These are phyloP conservation scores for Prionailurus viverrinus DNA, from an alignment of 2,113 vertebrate species.

Conservation along the genomic window DNA sequence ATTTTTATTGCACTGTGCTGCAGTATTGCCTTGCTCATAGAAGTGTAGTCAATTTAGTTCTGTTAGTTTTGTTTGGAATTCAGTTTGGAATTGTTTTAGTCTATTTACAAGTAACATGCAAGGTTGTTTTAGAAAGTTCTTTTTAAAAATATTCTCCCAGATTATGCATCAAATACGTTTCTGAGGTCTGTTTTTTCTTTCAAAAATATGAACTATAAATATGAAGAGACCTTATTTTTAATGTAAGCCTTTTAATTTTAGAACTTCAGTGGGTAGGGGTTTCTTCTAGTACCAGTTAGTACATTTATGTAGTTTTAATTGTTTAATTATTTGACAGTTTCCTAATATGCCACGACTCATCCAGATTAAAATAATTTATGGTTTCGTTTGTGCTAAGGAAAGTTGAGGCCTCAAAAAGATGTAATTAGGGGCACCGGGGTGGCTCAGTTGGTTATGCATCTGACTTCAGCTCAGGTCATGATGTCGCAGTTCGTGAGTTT, in stretches of 20 bases:
- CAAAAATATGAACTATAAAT: not conserved
- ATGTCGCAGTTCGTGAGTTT: no score
- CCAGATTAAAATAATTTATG: not conserved
- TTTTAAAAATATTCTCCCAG: not conserved
- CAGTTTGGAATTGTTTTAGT: constrained; percentile 49
- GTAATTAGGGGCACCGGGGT: not conserved
- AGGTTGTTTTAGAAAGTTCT: not conserved
- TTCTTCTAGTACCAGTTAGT: constrained; percentile 18
- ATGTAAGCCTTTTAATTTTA: constrained; percentile 32
- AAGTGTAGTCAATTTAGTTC: not conserved
- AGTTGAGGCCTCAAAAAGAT: not conserved
- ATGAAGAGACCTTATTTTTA: constrained; percentile 16
- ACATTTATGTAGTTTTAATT: not conserved
- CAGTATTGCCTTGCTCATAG: not conserved
- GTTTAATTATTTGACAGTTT: not conserved
- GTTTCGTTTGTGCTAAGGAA: not conserved
- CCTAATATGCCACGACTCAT: not conserved
- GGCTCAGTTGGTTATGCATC: no score
- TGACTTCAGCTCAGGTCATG: no score
- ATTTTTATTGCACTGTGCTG: not conserved
- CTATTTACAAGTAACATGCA: not conserved
- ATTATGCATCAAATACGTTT: not conserved
- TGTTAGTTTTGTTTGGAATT: not conserved
- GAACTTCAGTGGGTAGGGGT: not conserved
- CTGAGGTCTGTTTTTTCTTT: constrained; percentile 9